Evolutionary conservation across 2,888 invertebrate genomes (phyloP).

Genomic region (Hydrotaea diabolus): DNA sequence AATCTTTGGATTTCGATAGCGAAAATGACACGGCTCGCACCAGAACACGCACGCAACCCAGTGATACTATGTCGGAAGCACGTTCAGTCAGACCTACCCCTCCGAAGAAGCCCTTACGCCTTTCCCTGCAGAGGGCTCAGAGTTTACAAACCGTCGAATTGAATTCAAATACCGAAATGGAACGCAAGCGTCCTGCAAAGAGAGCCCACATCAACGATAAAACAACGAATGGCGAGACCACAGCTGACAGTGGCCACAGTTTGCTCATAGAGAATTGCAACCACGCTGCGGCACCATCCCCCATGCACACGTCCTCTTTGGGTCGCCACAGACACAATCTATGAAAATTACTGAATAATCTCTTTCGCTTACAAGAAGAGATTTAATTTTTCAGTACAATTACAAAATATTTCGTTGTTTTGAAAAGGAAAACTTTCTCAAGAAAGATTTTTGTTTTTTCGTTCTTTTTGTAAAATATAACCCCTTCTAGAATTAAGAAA

Average conservation of each 20-base stretch:
- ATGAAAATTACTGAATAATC: conserved; percentile 75
- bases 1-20: conserved; percentile 90
- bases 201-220: conserved; percentile 77
- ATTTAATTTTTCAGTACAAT: conserved; percentile 62
- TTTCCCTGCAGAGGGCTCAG: conserved; percentile 91
- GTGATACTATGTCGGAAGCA: conserved; percentile 84
- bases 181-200: conserved; percentile 79
- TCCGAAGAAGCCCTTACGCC: conserved; percentile 91
- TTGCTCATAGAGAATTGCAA: conserved; percentile 75
- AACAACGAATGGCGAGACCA: conserved; percentile 59
- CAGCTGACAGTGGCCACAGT: conserved; percentile 65
- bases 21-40: conserved; percentile 82
- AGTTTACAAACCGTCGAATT: conserved; percentile 88
- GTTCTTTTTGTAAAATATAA: conserved; percentile 10
- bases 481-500: conserved; percentile 4
- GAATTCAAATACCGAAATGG: conserved; percentile 73
- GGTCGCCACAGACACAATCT: conserved; percentile 78
- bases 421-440: conserved; percentile 61
- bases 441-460: conserved; percentile 41
- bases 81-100: conserved; percentile 87
- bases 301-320: conserved; percentile 78
- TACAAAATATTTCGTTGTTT: conserved; percentile 26
- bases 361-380: conserved; percentile 68
- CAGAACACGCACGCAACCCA: conserved; percentile 66
- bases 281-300: conserved; percentile 55